Evolutionary conservation across 2,797 vertebrate species (phyloP).

Genomic region (Muraenolepis orangiensis): DNA sequence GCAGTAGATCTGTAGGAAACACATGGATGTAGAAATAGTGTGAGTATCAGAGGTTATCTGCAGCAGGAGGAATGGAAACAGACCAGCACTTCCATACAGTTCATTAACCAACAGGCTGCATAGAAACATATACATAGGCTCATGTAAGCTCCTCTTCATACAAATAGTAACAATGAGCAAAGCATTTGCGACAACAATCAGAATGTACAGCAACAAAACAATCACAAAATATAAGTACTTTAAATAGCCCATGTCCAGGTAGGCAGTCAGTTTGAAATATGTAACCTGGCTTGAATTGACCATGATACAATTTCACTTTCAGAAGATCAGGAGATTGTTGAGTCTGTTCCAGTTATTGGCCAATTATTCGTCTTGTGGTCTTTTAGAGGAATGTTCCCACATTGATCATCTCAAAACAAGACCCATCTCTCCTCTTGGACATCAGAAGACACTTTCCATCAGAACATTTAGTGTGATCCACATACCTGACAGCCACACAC

Average conservation of each 20-base stretch:
- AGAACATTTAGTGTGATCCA: slow-evolving; percentile 22
- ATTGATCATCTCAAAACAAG: neutral
- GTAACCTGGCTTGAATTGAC: slow-evolving; percentile 19
- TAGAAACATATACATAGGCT: slow-evolving; percentile 64
- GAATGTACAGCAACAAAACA: neutral
- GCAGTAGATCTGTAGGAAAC: slow-evolving; percentile 52
- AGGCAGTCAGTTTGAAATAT: slow-evolving; percentile 33
- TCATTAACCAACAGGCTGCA: slow-evolving; percentile 56
- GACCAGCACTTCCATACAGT: slow-evolving; percentile 39
- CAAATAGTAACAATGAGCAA: slow-evolving; percentile 43
- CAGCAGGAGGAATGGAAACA: slow-evolving; percentile 35
- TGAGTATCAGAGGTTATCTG: slow-evolving; percentile 40
- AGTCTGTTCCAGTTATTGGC: neutral
- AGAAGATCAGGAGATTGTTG: neutral
- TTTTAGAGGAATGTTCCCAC: neutral
- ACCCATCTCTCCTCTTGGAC: neutral
- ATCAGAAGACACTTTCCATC: neutral
- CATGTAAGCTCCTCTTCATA: slow-evolving; percentile 46
- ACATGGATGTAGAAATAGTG: slow-evolving; percentile 28
- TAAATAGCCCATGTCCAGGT: slow-evolving; percentile 2
- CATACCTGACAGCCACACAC: neutral
- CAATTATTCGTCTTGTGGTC: neutral
- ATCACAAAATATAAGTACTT: slow-evolving; percentile 19
- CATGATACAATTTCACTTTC: slow-evolving; percentile 2
- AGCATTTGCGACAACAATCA: slow-evolving; percentile 19